Evolutionary conservation across 2,888 invertebrate genomes (phyloP).

Genomic region (Trisateles emortualis): DNA sequence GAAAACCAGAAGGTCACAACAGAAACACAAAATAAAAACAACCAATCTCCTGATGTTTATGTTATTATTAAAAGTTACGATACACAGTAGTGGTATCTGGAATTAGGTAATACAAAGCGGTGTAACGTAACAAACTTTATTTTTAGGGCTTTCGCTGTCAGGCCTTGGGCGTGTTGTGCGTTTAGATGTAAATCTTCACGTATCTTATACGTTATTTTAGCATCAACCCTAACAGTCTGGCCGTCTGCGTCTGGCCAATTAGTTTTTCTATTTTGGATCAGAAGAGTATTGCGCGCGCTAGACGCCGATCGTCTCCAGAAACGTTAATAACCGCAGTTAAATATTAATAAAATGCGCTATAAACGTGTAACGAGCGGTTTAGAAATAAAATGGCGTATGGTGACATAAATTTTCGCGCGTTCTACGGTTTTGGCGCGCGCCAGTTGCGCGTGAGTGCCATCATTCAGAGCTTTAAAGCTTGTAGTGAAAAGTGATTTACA

Average conservation of each 20-base stretch:
- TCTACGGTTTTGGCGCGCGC: constrained; percentile 33
- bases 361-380: constrained; percentile 52
- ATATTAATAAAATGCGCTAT: constrained; percentile 59
- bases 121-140: constrained; percentile 42
- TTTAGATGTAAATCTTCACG: constrained; percentile 58
- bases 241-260: constrained; percentile 80
- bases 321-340: constrained; percentile 50
- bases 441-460: constrained; percentile 22
- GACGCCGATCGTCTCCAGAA: constrained; percentile 53
- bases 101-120: constrained; percentile 23
- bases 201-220: constrained; percentile 69
- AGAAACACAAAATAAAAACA: neutral
- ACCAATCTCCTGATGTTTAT: neutral
- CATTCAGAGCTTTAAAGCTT: constrained; percentile 6
- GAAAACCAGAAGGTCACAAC: neutral
- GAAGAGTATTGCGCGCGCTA: constrained; percentile 59
- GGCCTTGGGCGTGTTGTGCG: constrained; percentile 42
- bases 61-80: neutral
- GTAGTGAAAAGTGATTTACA: constrained; percentile 43
- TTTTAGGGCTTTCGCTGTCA: constrained; percentile 50
- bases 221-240: constrained; percentile 72
- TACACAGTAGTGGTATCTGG: neutral
- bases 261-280: constrained; percentile 78
- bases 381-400: constrained; percentile 48
- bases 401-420: constrained; percentile 49